Base-by-base conservation (phyloP, 2,888 invertebrate species). In the Epinotia nisella region DNA sequence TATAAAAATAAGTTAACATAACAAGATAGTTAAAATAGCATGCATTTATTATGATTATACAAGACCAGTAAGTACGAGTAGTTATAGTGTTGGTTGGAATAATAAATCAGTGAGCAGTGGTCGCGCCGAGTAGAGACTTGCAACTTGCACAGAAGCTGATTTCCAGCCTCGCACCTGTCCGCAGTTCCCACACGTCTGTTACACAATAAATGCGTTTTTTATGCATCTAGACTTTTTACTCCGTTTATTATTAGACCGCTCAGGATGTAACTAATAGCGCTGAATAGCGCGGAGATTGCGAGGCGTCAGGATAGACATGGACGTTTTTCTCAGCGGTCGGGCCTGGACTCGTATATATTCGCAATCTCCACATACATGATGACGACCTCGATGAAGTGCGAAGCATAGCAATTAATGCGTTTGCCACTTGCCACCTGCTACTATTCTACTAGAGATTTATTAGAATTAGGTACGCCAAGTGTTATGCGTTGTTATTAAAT, bases 161-260 rank as follows among this genome's bases (percentile, higher is more conserved):
- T 67, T 56, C 56, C 67, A 66, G 59, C 15, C 39, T 41, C 81
- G 85, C 91, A 91, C 91, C 91, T 91, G 91, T 86, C 82, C 79
- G 74, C 60, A 75, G 85, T 91, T 91, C 91, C 90, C 91, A 90
- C 90, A 89, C 87, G 78, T 84, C 82, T 81, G 83, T 89, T 88
- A 86, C 85, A 88, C 89, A 89, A 89, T 87, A 87, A 89, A 87
- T 88, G 79, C 81, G 86, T 83, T 90, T 90, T 88, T 90, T 90
- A 87, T 89, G 84, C 86, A 85, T 86, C 85, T 79, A 88, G 67
- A 65, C 65, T 68, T 71, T 75, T 74, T 69, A 69, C 56, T 70
- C 55, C 86, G 84, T 82, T 86, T 85, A 84, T 87, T 87, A 83
- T 83, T 80, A 78, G 76, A 80, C 78, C 75, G 78, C 81, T 78